Percentiles rank a stretch among this genome's conserved stretches.
Evolutionary conservation across 2,113 vertebrate genomes (phyloP).

Genomic region (Meleagris gallopavo): DNA sequence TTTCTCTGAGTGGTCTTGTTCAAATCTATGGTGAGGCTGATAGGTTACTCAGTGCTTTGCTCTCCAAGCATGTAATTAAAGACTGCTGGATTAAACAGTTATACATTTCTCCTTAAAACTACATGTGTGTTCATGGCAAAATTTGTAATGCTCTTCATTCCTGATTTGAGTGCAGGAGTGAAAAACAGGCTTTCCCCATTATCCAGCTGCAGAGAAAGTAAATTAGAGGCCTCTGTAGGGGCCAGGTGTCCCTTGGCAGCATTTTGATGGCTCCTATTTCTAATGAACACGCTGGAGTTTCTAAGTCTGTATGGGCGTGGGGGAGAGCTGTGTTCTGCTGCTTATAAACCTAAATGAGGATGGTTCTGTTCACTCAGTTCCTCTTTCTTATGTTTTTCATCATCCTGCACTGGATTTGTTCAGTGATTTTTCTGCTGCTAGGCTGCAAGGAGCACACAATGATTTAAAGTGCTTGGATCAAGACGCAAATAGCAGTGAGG

Average conservation of each 20-base stretch:
- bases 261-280: not conserved
- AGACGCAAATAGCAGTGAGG: not conserved
- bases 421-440: not conserved
- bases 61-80: not conserved
- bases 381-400: not conserved
- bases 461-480: not conserved
- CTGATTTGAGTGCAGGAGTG: not conserved
- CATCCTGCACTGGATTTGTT: not conserved
- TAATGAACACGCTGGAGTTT: constrained; percentile 1
- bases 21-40: not conserved
- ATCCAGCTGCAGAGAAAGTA: constrained; percentile 38
- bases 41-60: not conserved
- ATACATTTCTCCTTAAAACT: not conserved
- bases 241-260: constrained; percentile 53
- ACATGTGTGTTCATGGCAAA: not conserved
- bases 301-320: not conserved
- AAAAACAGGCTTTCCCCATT: not conserved
- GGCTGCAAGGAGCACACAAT: not conserved
- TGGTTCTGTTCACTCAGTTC: not conserved
- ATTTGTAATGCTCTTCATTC: not conserved
- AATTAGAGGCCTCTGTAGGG: constrained; percentile 45
- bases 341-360: not conserved
- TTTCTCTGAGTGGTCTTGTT: not conserved
- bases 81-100: not conserved
- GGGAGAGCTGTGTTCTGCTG: not conserved